Evolutionary conservation across 2,113 vertebrate genomes (phyloP), one percentile per base, ranked within the genome.

Genomic region (Lasiurus borealis): DNA sequence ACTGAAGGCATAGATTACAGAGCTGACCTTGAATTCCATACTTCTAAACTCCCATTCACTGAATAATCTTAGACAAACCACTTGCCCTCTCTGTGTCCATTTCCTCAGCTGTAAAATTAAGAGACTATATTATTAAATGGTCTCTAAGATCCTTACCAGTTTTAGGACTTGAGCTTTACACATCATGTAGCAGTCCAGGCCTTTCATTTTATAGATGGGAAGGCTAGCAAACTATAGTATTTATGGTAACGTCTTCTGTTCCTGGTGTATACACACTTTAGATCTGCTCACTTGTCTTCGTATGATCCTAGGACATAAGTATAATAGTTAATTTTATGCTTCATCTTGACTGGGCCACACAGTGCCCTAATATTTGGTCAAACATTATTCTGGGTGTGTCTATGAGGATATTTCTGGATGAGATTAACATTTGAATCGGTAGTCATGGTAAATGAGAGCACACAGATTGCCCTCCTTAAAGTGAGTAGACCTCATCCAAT

Each of bases 31-130:
- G 62, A 84, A 93, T 73, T 52, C 27, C 4, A 0, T 66, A 69
- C 77, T 86, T 92, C 68, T 59, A 21, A 92, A 73, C 23, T 77
- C 52, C 14, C 21, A 92, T 57, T 50, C 66, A 73, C 40, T 64
- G 54, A 90, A 88, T n/a, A 85, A 76, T n/a, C 66, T 18, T 46
- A 44, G 77, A 62, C 46, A 95, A 93, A 54, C 36, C 82, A 95
- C 8, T 36, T 68, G 66, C 6, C 76, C 54, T 80, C 31, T 76
- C 31, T 85, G 66, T 84, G 36, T n/a, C 29, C 13, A 31, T 57
- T 93, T 87, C 71, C 68, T 91, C 19, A 72, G 18, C 52, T 78
- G 12, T 59, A 86, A 57, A 82, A 85, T n/a, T 29, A 93, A 69
- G 31, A 87, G n/a, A 25, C 8, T 93, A 19, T 8, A 64, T 19